phyloP scores from a whole-genome alignment of 2,888 invertebrate species.

The Celastrina argiolus region DNA sequence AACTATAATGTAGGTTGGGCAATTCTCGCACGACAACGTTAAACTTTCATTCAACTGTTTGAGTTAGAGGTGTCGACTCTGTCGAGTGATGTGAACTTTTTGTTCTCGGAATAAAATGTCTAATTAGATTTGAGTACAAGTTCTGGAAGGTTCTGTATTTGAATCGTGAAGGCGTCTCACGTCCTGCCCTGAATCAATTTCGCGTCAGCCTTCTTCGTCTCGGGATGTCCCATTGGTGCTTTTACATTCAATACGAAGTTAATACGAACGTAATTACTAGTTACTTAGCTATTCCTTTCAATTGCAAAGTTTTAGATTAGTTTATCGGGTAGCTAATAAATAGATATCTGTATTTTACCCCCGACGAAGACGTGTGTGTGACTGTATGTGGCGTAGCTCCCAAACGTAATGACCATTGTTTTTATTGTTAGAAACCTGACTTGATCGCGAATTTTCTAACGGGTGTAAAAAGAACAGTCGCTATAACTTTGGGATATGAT shows the following conservation, averaged over 20 bases:
- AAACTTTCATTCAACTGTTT: neutral
- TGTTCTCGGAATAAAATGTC: constrained; percentile 36
- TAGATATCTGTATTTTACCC: too few relatives aligned
- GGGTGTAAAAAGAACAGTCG: too few relatives aligned
- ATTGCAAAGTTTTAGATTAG: neutral
- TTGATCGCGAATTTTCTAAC: too few relatives aligned
- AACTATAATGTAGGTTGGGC: neutral
- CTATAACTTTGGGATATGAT: too few relatives aligned
- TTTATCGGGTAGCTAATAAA: too few relatives aligned
- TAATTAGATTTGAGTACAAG: constrained; percentile 68
- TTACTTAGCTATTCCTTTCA: neutral
- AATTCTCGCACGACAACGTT: neutral
- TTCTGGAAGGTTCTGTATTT: constrained; percentile 58
- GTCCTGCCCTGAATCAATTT: constrained; percentile 73
- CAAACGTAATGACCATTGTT: too few relatives aligned
- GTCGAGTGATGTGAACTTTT: neutral
- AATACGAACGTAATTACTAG: constrained; percentile 28
- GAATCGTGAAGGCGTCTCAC: constrained; percentile 65
- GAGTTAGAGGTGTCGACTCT: neutral
- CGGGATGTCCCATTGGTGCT: constrained; percentile 43
- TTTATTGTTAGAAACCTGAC: too few relatives aligned
- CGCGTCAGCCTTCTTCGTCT: constrained; percentile 56
- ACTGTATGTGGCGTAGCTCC: too few relatives aligned
- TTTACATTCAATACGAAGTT: constrained; percentile 38
- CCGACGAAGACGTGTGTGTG: too few relatives aligned